Evolutionary conservation across 2,797 vertebrate species (phyloP).

Genomic region (Sus cebifrons): DNA sequence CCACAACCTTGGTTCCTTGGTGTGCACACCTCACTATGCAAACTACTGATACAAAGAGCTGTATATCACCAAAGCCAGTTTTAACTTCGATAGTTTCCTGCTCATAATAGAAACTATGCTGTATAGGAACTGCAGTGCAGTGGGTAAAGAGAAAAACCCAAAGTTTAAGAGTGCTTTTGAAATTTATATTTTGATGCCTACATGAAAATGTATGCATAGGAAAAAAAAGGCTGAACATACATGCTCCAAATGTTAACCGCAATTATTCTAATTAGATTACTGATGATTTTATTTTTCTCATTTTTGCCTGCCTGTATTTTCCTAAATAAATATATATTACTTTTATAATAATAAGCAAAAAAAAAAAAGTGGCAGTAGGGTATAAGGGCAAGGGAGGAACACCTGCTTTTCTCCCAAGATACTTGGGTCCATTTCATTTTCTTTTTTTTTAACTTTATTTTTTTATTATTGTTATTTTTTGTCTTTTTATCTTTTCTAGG

Average conservation of each 20-base stretch:
- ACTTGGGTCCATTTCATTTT: constrained; percentile 35
- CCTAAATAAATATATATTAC: constrained; percentile 47
- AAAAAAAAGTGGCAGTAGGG: not conserved
- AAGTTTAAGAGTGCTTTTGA: constrained; percentile 58
- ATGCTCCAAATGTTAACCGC: not conserved
- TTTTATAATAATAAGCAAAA: constrained; percentile 22
- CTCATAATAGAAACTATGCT: constrained; percentile 5
- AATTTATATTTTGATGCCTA: not conserved
- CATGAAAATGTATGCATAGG: not conserved
- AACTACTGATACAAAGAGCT: constrained; percentile 65
- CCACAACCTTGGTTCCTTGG: constrained; percentile 63
- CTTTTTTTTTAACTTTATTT: too few relatives aligned
- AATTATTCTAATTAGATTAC: constrained; percentile 29
- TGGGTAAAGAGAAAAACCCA: not conserved
- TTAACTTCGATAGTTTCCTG: constrained; percentile 56
- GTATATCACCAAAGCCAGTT: constrained; percentile 46
- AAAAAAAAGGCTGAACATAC: not conserved
- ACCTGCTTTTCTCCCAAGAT: constrained; percentile 22
- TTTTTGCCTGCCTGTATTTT: constrained; percentile 50
- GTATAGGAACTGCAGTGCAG: not conserved
- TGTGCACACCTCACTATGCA: constrained; percentile 64
- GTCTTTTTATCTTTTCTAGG: too few relatives aligned
- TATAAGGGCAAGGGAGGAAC: not conserved
- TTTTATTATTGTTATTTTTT: too few relatives aligned
- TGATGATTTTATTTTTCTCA: constrained; percentile 26